These are phyloP conservation scores for Ornithorhynchus anatinus DNA, from an alignment of 2,113 vertebrate species.

Conservation along the genomic window DNA sequence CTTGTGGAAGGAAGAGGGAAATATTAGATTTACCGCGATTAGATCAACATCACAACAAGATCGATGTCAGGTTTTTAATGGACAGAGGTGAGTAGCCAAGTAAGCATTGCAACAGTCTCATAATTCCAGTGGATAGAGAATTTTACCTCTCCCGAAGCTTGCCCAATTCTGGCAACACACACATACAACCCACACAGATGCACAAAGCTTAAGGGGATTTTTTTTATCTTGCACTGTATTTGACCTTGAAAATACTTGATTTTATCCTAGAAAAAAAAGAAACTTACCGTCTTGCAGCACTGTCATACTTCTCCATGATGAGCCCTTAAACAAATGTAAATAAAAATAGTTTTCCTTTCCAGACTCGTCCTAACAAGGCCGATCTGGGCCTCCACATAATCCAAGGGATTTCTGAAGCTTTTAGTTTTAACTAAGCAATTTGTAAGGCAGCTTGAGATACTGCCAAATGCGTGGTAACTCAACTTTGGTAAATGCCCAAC, in stretches of 20 bases:
- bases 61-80: background rate
- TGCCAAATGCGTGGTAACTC: slow-evolving; percentile 61
- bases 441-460: slow-evolving; percentile 56
- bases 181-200: no score
- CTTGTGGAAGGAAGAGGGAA: background rate
- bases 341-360: slow-evolving; percentile 53
- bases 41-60: background rate
- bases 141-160: background rate
- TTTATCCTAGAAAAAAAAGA: slow-evolving; percentile 4
- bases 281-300: background rate
- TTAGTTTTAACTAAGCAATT: slow-evolving; percentile 63
- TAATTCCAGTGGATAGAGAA: background rate
- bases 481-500: slow-evolving; percentile 32
- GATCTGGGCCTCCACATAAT: slow-evolving; percentile 53
- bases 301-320: slow-evolving; percentile 30
- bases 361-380: slow-evolving; percentile 49
- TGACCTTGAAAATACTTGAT: slow-evolving; percentile 18
- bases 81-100: background rate
- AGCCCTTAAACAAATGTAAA: slow-evolving; percentile 67
- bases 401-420: slow-evolving; percentile 69
- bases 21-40: background rate
- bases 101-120: background rate
- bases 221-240: background rate
- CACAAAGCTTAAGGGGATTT: fast-evolving
- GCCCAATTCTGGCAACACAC: fast-evolving